Evolutionary conservation across 64 coral and sea anemone species (phyloP), one percentile per base, ranked within the genome.

Genomic region (Astreopora myriophthalma): DNA sequence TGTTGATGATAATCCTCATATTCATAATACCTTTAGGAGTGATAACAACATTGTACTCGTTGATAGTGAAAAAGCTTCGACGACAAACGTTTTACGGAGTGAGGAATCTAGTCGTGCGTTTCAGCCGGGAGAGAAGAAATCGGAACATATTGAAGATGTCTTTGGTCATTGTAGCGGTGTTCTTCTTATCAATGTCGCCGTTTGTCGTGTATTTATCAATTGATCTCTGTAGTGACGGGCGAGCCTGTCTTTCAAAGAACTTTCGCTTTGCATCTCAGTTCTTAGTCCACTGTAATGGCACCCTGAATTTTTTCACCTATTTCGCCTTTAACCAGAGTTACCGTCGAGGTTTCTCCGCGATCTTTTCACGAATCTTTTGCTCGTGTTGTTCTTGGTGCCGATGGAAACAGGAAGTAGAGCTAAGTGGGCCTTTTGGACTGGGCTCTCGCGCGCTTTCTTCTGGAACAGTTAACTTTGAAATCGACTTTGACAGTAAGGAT

Each of bases 231-330:
- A 57, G 48, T 33, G 27, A 57, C 14, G 76, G 76, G 0, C 27
- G n/a, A 79, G 26, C 19, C 31, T 79, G 76, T 9, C 76, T 60
- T 34, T 79, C 46, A 34, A 79, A 79, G 46, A 48, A 79, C 48
- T 79, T 79, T 58, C 76, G 76, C 76, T 79, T 79, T 58, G 16
- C 57, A 20, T 19, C 76, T 58, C 76, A 79, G 13, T 79, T 57
- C 31, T 49, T 79, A 34, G 76, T 79, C 13, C 76, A 79, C 28
- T 58, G 48, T 22, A 79, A 79, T 27, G 76, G 48, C 7, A 12
- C 25, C 17, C 19, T 79, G 10, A 79, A 58, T 46, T 79, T 79
- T 79, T 55, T 79, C 8, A 57, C 76, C 5, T 79, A 79, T 29
- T 79, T 79, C 17, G 57, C 49, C 16, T 79, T 79, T 22, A 79